Base-by-base conservation (phyloP, 2,888 invertebrate species). In the Ctenicera cuprea region DNA sequence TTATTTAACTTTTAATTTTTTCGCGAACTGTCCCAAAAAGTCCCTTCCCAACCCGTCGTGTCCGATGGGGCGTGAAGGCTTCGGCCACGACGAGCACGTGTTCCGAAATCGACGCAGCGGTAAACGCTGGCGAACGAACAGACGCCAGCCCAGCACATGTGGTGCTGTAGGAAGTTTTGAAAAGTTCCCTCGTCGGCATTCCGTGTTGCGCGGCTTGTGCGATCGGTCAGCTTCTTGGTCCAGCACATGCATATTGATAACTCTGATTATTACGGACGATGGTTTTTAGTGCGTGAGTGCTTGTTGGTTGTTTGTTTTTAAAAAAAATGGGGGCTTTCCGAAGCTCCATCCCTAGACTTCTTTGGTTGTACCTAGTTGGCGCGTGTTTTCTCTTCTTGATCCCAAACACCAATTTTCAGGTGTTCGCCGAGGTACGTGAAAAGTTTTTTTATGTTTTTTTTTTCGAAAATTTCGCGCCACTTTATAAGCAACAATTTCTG, bases 201-300 rank as follows among this genome's bases (percentile, higher is more conserved):
- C 77, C 75, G 77, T 78, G 76, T 76, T 74, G 76, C 77, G 79
- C 79, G 76, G 75, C 70, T 75, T 76, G 72, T 76, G 74, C 74
- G 77, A 79, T 77, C 77, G 79, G 79, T 78, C 79, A 78, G 64
- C 74, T 71, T 76, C 74, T 71, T 76, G 74, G 74, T 76, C 74
- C 74, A 74, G 71, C 71, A 74, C 71, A 66, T 71, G 70, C 62
- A 71, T 71, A 74, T 71, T 71, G 59, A 63, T 71, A 70, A 71
- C 67, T 63, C 26, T 65, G 38, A 67, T 62, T 37, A 37, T 59
- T 64, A 50, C 73, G 72, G 62, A 74, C 69, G 52, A 77, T 78
- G 76, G 30, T 71, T 65, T 76, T 76, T 73, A 70, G 77, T 77
- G 76, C 71, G 77, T 76, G 73, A 72, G 72, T 76, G 74, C 52